Base-by-base conservation (phyloP, 2,797 vertebrate genomes). In the Synaphobranchus kaupii region DNA sequence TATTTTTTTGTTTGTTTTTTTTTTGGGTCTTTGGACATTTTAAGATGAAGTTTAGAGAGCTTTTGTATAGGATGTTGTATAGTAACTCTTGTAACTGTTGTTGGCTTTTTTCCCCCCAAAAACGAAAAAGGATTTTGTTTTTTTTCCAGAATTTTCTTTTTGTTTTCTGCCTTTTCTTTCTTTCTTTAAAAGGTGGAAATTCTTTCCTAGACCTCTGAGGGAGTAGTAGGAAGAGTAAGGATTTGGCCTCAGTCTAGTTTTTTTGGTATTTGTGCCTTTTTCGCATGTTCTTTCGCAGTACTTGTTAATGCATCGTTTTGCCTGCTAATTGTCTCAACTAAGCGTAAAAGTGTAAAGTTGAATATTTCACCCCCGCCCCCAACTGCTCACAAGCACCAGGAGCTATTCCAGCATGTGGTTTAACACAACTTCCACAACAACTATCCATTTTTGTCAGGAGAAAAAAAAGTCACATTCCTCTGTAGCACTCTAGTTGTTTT, bases 11-110 rank as follows among this genome's bases (percentile, higher is more conserved):
- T n/a, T 1, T n/a, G n/a, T 66, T 66, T 66, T 66, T 66, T 94
- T 10, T n/a, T 97, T 96, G 95, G 80, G 22, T 97, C 96, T 96
- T 97, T 94, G 95, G 97, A 94, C 94, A 96, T 97, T 98, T 96
- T 94, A 93, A 93, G 90, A 92, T 91, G 93, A 94, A 96, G 94
- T 96, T 95, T 95, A 96, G 95, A 94, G 93, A 90, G 91, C 93
- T 93, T 95, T 95, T 94, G 92, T 96, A 94, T 97, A 97, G 96
- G 96, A 96, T 97, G 96, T 97, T 97, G 97, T 98, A 97, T 96
- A 96, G 97, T 95, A 66, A 66, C 3, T 66, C 17, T 28, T 97
- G 95, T 96, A 94, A 91, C 95, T 96, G 93, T 97, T 96, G 94
- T 96, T 93, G 95, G 95, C 95, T 95, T 93, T 94, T 93, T n/a